phyloP scores from a whole-genome alignment of 2,888 invertebrate genomes.

The Psococerastis gibbosa region DNA sequence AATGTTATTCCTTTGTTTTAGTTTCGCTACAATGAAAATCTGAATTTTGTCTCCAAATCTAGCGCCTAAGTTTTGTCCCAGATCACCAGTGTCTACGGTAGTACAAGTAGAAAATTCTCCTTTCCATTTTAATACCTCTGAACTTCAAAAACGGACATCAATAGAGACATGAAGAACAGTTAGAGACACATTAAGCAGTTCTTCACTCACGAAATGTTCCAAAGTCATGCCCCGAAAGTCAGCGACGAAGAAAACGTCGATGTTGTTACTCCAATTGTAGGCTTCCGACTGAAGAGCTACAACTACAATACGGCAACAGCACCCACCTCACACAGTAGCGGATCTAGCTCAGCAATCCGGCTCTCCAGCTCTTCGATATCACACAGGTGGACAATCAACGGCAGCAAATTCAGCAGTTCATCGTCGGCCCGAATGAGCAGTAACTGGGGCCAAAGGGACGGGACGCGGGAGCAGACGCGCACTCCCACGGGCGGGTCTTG shows the following conservation, averaged over 20 bases:
- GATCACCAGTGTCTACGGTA: no score
- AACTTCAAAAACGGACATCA: no score
- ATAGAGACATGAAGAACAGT: constrained; percentile 58
- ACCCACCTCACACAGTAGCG: constrained; percentile 39
- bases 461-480: constrained; percentile 36
- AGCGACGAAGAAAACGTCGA: constrained; percentile 72
- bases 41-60: no score
- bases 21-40: no score
- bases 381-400: constrained; percentile 38
- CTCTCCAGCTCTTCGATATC: constrained; percentile 35
- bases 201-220: constrained; percentile 56
- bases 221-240: constrained; percentile 67
- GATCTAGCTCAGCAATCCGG: constrained; percentile 33
- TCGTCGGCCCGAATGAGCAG: constrained; percentile 31
- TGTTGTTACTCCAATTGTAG: constrained; percentile 49
- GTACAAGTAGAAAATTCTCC: no score
- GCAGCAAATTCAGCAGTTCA: constrained; percentile 32
- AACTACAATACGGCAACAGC: no score
- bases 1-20: no score
- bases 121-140: no score
- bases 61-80: no score
- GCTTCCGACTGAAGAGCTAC: constrained; percentile 45
- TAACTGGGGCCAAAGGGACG: constrained; percentile 41
- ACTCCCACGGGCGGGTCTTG: constrained; percentile 25
- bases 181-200: constrained; percentile 53